phyloP scores from a whole-genome alignment of 2,113 vertebrate genomes.

The Colistium nudipinnis region DNA sequence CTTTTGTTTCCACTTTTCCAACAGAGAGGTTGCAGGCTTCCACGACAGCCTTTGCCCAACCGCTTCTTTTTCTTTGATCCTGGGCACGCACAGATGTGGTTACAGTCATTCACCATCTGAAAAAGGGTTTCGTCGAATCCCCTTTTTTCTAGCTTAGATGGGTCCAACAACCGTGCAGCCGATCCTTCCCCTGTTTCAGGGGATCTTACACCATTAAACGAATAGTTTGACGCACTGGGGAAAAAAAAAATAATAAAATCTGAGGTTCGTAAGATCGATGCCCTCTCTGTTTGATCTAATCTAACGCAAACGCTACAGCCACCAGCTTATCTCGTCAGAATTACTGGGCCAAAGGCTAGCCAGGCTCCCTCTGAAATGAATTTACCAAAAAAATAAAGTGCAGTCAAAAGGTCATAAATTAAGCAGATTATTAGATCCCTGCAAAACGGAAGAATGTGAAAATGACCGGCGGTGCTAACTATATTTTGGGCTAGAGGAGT shows the following conservation, averaged over 20 bases:
- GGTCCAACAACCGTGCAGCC: constrained; percentile 25
- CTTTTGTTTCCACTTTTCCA: constrained; percentile 41
- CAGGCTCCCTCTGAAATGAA: no score
- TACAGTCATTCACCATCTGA: constrained; percentile 58
- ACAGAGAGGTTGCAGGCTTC: constrained; percentile 15
- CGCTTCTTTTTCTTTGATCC: constrained; percentile 55
- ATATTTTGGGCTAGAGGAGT: no score
- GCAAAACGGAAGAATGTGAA: no score
- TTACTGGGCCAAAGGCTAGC: no score
- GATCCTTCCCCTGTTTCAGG: constrained; percentile 14
- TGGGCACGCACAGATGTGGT: constrained; percentile 52
- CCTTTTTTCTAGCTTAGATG: constrained; percentile 43
- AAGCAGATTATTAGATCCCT: no score
- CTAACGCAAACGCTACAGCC: neutral
- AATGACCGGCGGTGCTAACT: no score
- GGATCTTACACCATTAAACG: constrained; percentile 27
- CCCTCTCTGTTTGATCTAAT: neutral
- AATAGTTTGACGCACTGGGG: constrained; percentile 7
- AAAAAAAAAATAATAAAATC: neutral
- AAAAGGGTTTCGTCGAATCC: constrained; percentile 48
- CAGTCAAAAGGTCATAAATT: no score
- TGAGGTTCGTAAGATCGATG: neutral
- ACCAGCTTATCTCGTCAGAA: no score
- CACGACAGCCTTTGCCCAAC: constrained; percentile 38
- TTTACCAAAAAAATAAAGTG: no score